A percentile compares a stretch with the other conserved stretches of the same genome.
Evolutionary conservation across 2,113 vertebrate genomes (phyloP).

Genomic region (Triplophysa tibetana): DNA sequence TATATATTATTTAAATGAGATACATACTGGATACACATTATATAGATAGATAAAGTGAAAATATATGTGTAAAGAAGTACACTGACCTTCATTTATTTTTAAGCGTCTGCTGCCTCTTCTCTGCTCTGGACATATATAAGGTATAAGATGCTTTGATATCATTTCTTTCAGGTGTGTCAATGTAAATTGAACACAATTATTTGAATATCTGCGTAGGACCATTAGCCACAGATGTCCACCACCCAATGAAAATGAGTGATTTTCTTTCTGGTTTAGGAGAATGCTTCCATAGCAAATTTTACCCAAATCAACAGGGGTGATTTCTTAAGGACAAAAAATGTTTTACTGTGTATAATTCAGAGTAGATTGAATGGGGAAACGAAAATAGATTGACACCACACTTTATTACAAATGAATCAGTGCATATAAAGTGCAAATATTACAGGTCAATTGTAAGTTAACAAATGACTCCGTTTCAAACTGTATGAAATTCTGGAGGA

Average conservation of each 20-base stretch:
- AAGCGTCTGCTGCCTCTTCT: not conserved
- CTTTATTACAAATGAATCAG: constrained; percentile 40
- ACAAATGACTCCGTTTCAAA: not conserved
- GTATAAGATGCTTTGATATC: not conserved
- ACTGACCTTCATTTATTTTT: not conserved
- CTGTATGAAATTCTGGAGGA: not conserved
- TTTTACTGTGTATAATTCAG: not conserved
- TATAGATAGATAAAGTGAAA: no score
- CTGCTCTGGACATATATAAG: not conserved
- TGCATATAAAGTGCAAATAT: constrained; percentile 30
- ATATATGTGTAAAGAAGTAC: no score
- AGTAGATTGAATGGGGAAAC: not conserved
- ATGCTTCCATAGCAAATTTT: constrained; percentile 16
- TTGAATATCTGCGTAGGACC: constrained; percentile 37
- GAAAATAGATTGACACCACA: constrained; percentile 8
- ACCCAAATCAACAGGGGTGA: constrained; percentile 16
- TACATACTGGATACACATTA: no score
- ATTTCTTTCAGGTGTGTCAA: constrained; percentile 3
- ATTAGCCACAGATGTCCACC: not conserved
- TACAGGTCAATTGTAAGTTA: constrained; percentile 3
- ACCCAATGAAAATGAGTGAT: constrained; percentile 4
- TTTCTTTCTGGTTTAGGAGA: not conserved
- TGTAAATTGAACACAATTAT: constrained; percentile 9
- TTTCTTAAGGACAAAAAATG: not conserved
- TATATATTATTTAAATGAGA: no score